Conservation (phyloP, 2,797 vertebrate species). For the Poeciliopsis gracilis region DNA sequence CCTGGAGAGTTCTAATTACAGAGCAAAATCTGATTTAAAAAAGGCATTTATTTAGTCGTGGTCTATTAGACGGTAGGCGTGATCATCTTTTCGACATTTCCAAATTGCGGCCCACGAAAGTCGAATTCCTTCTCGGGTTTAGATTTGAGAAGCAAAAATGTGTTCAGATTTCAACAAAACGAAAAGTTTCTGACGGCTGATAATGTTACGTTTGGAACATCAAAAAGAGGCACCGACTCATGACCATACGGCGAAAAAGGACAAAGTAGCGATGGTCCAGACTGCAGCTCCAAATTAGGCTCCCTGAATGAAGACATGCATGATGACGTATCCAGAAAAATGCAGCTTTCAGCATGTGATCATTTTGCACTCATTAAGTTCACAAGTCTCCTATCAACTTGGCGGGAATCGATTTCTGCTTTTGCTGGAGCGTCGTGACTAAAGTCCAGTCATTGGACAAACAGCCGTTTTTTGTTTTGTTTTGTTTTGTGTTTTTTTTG, state of each 20-base stretch:
- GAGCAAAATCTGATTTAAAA: no score
- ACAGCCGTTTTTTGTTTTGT: background rate
- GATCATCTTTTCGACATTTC: background rate
- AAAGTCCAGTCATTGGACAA: background rate
- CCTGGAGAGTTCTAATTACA: background rate
- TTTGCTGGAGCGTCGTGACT: background rate
- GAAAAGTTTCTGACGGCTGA: no score
- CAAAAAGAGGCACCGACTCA: no score
- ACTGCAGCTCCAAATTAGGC: no score
- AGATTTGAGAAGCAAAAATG: background rate
- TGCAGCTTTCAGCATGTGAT: no score
- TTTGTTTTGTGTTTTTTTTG: background rate
- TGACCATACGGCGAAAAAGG: no score
- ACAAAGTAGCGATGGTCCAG: no score
- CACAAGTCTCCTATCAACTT: background rate
- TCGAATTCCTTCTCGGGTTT: background rate
- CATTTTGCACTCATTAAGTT: background rate
- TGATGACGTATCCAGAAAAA: no score
- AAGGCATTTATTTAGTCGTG: background rate
- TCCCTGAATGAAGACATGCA: no score
- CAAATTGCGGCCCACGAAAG: background rate
- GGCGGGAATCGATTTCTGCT: background rate
- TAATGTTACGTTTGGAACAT: no score
- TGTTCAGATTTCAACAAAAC: background rate
- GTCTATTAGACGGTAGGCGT: background rate